Evolutionary conservation across 2,113 vertebrate genomes (phyloP), one percentile per base, ranked within the genome.

Genomic region (Brachypodius melanocephalos): DNA sequence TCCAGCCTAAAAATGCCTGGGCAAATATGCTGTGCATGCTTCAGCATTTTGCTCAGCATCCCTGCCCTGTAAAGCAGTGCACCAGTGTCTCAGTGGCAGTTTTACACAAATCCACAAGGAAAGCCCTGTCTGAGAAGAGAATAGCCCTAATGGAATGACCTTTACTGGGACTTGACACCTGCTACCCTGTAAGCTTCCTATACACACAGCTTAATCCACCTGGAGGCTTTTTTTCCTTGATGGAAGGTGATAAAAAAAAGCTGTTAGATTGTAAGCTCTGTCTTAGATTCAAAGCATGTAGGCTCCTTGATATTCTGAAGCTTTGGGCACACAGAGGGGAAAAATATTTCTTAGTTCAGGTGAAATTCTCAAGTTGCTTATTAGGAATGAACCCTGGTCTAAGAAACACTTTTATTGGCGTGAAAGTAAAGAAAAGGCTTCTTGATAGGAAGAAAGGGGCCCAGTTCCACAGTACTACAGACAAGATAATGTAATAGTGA

Each of bases 161-260:
- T 97, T 97, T 97, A 92, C 94, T 94, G 95, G 95, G 91, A 93
- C 90, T 97, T 97, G 96, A 97, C 96, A 97, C 95, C 96, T 97
- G 96, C 96, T 97, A 82, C 93, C 96, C 93, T 96, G 91, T 97
- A 97, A 98, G 96, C 97, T 95, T 97, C 98, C 97, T 97, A 97
- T 54, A 97, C 84, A 96, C 93, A 96, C 87, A 93, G 93, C 80
- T 95, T 97, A 98, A 98, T 97, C 98, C 94, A 98, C 97, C 97
- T 98, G 96, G 95, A 98, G 95, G 94, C 94, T 97, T 97, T 97
- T 97, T 97, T 90, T 59, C 6, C 97, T 95, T 97, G 97, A 97
- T 97, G 88, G 97, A 97, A 97, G 91, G 96, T 96, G 95, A 97
- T 97, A 95, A 97, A 98, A 38, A 38, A 97, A 97, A 88, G 81